Percentiles rank a stretch among this genome's conserved stretches.
phyloP scores from a whole-genome alignment of 2,888 invertebrate species.

The Nebria salina region DNA sequence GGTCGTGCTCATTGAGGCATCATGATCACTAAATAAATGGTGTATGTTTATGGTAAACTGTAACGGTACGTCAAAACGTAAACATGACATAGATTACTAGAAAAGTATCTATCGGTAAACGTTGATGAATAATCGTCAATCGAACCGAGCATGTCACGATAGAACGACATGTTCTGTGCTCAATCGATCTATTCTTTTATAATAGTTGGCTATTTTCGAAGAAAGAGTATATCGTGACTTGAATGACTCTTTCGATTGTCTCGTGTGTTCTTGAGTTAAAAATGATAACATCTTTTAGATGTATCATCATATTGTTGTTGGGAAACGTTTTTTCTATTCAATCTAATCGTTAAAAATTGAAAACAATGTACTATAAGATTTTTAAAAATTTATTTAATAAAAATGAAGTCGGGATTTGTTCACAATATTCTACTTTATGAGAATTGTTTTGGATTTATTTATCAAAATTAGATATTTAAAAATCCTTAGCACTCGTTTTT shows the following conservation, averaged over 20 bases:
- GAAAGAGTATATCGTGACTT: neutral
- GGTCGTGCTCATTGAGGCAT: conserved; percentile 8
- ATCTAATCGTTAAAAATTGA: too few relatives aligned
- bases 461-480: too few relatives aligned
- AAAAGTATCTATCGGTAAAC: neutral
- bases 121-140: neutral
- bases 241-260: neutral
- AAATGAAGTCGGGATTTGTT: too few relatives aligned
- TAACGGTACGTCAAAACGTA: neutral
- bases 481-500: too few relatives aligned
- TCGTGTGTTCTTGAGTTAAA: neutral
- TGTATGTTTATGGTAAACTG: neutral
- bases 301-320: neutral
- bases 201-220: neutral
- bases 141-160: neutral
- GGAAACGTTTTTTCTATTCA: too few relatives aligned
- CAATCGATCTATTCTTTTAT: neutral
- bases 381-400: too few relatives aligned
- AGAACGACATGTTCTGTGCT: neutral
- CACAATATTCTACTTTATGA: too few relatives aligned
- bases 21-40: neutral
- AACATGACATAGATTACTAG: neutral
- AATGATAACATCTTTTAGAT: neutral
- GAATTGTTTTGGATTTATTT: too few relatives aligned
- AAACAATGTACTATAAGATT: too few relatives aligned